A percentile compares a stretch with the other conserved stretches of the same genome.
phyloP scores from a whole-genome alignment of 2,888 invertebrate genomes.

The Desoria tigrina region DNA sequence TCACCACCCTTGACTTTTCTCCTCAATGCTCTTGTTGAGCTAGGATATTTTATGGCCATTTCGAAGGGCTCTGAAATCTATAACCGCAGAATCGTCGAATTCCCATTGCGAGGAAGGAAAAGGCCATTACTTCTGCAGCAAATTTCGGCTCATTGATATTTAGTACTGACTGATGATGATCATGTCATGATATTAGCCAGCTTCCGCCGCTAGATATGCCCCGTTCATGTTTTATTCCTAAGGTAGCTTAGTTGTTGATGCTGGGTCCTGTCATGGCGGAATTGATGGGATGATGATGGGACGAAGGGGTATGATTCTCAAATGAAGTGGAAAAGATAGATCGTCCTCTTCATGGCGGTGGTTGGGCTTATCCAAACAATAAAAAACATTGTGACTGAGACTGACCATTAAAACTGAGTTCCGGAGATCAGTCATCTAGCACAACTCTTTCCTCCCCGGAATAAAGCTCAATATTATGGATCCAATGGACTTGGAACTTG shows the following conservation, averaged over 20 bases:
- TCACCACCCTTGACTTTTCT: neutral
- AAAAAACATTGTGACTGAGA: constrained; percentile 25
- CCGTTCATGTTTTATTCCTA: no score
- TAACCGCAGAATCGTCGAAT: no score
- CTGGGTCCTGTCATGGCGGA: constrained; percentile 1
- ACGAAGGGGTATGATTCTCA: constrained; percentile 28
- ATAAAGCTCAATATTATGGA: neutral
- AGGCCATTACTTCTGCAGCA: no score
- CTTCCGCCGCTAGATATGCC: neutral
- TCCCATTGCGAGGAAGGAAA: no score
- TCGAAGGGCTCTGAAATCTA: no score
- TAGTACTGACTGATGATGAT: no score
- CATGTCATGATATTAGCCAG: no score
- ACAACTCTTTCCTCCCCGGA: constrained; percentile 15
- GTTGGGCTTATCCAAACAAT: constrained; percentile 21
- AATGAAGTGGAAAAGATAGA: constrained; percentile 47
- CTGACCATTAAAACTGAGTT: constrained; percentile 35
- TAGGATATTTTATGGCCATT: no score
- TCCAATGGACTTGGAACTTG: neutral
- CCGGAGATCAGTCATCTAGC: constrained; percentile 26
- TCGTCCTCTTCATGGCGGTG: constrained; percentile 30
- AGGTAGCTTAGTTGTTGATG: no score
- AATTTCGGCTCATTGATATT: no score
- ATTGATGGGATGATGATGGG: constrained; percentile 15
- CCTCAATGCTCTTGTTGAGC: neutral